These are phyloP conservation scores for Luffia ferchaultella DNA, from an alignment of 2,888 invertebrate genomes.

Conservation along the genomic window DNA sequence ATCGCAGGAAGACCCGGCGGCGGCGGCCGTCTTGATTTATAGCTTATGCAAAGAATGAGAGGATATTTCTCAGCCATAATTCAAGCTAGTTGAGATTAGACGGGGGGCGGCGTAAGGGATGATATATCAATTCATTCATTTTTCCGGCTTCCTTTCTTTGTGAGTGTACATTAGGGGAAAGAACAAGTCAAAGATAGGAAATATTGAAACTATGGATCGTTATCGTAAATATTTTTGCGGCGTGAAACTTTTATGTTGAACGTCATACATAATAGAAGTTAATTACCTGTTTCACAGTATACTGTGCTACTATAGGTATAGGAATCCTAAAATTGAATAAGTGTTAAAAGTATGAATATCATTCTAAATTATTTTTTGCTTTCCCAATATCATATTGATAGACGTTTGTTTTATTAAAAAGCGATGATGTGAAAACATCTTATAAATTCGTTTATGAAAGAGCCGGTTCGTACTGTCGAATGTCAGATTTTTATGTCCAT, in stretches of 20 bases:
- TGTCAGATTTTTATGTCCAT: too few relatives aligned
- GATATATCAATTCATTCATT: constrained; percentile 46
- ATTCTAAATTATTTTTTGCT: too few relatives aligned
- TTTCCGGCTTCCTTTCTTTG: constrained; percentile 21
- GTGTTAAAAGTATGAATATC: too few relatives aligned
- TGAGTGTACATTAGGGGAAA: not conserved
- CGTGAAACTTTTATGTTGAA: too few relatives aligned
- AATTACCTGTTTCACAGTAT: too few relatives aligned
- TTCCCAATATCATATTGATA: not conserved
- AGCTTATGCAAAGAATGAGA: constrained; percentile 58
- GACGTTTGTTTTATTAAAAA: not conserved
- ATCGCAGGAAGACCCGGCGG: not conserved
- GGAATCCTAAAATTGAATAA: too few relatives aligned
- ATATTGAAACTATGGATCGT: not conserved
- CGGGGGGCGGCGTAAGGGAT: constrained; percentile 34
- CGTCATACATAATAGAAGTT: too few relatives aligned
- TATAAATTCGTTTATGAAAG: too few relatives aligned
- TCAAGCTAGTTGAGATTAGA: constrained; percentile 57
- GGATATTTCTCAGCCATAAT: constrained; percentile 54
- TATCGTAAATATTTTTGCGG: too few relatives aligned
- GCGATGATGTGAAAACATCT: too few relatives aligned
- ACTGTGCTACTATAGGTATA: too few relatives aligned
- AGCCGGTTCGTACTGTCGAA: too few relatives aligned
- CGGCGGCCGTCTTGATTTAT: constrained; percentile 33
- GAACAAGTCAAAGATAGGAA: not conserved